Evolutionary conservation across 1,140 invertebrate species (phyloP).

Genomic region (Pseudobourletiella spinata): DNA sequence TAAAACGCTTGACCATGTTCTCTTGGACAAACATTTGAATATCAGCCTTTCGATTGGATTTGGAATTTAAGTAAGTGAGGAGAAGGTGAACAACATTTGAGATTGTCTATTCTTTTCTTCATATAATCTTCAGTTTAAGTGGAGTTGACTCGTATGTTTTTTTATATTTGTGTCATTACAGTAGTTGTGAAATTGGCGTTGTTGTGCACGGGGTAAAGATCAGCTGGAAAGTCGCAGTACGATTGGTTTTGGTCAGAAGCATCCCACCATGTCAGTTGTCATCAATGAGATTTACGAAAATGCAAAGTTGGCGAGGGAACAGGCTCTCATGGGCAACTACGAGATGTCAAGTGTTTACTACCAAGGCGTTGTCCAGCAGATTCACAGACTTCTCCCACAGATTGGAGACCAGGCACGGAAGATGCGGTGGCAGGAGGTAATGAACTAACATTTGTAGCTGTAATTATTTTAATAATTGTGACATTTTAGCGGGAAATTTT

Average conservation of each 20-base stretch:
- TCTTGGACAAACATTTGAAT: too few relatives aligned
- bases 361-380: constrained; percentile 83
- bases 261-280: constrained; percentile 64
- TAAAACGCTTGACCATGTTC: too few relatives aligned
- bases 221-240: too few relatives aligned
- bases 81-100: too few relatives aligned
- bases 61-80: too few relatives aligned
- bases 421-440: constrained; percentile 81
- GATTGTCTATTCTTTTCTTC: background rate
- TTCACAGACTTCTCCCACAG: constrained; percentile 69
- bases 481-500: too few relatives aligned
- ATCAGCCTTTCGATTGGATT: too few relatives aligned
- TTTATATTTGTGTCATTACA: too few relatives aligned
- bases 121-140: background rate
- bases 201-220: too few relatives aligned
- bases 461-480: background rate
- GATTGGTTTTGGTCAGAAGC: background rate
- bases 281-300: constrained; percentile 84
- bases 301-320: constrained; percentile 84
- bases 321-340: constrained; percentile 90
- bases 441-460: constrained; percentile 37
- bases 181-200: too few relatives aligned
- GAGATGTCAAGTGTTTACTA: constrained; percentile 91
- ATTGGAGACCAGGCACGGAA: constrained; percentile 70
- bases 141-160: too few relatives aligned